Conservation (phyloP, 2,797 vertebrate genomes). For the Chelidonichthys spinosus region DNA sequence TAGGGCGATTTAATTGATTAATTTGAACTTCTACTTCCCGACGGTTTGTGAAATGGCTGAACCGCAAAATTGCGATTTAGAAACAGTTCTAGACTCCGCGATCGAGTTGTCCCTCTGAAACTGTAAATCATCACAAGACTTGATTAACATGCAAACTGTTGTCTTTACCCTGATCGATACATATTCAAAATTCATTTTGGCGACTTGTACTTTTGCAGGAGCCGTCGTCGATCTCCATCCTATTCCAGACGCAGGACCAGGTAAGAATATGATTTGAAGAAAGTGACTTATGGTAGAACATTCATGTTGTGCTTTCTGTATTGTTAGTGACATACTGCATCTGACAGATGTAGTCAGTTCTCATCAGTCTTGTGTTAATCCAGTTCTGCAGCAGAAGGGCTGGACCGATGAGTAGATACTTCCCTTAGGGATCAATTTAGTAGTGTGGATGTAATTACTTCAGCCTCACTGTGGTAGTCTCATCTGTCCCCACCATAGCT, state of each 20-base stretch:
- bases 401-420: too few relatives aligned
- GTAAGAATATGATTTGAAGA: constrained; percentile 54
- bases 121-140: neutral
- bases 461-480: neutral
- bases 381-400: neutral
- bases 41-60: too few relatives aligned
- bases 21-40: too few relatives aligned
- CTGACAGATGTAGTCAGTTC: too few relatives aligned
- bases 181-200: neutral
- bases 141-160: neutral
- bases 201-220: constrained; percentile 41
- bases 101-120: neutral
- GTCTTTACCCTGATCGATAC: neutral
- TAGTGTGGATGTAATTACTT: neutral
- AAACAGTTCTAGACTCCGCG: too few relatives aligned
- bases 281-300: too few relatives aligned
- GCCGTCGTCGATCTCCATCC: constrained; percentile 84
- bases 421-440: neutral
- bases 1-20: too few relatives aligned
- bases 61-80: too few relatives aligned
- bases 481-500: neutral
- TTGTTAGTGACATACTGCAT: fast-evolving
- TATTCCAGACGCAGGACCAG: constrained; percentile 86
- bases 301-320: neutral
- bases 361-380: neutral